Evolutionary conservation across 2,888 invertebrate species (phyloP), one percentile per base, ranked within the genome.

Genomic region (Sussaba pulchella): DNA sequence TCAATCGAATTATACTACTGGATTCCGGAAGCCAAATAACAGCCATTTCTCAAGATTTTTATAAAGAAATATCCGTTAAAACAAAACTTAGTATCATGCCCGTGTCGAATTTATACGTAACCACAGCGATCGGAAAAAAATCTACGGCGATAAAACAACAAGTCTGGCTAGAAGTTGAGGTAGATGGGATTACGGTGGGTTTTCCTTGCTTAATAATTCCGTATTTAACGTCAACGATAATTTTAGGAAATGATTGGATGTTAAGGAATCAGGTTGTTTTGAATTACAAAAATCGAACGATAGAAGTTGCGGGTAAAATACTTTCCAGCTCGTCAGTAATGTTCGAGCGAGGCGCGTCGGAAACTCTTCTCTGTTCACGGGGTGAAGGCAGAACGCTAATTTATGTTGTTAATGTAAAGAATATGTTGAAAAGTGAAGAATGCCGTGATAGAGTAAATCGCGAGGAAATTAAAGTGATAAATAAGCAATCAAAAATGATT

Each of bases 21-120:
- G 71, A 77, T 17, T 63, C 77, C 2, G 77, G 72, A 0, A 81
- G 72, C 19, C 70, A 81, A 14, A 50, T 78, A 2, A 81, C 74
- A 1, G 50, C 59, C 9, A 63, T 71, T 1, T 75, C 75, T 0
- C 78, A 82, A 14, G 50, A 57, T 8, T 78, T 54, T 45, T 81
- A 66, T 66, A 64, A 24, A 39, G 47, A 64, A 21, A 43, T 45
- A 63, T 63, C 63, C 3, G 24, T 14, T 0, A 45, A 19, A 0
- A 45, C 24, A 14, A 10, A 26, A 63, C 8, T 63, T 6, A 63
- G 14, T n/a, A 43, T 45, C 10, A n/a, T 63, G 17, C 43, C 63
- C 3, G 63, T 63, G n/a, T 63, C 63, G 21, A 63, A 63, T 43
- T n/a, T 63, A 12, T 43, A 21, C 8, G 63, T 63, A 2, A 63